These are phyloP conservation scores for Grus americana DNA, from an alignment of 2,113 vertebrate genomes.

Conservation along the genomic window DNA sequence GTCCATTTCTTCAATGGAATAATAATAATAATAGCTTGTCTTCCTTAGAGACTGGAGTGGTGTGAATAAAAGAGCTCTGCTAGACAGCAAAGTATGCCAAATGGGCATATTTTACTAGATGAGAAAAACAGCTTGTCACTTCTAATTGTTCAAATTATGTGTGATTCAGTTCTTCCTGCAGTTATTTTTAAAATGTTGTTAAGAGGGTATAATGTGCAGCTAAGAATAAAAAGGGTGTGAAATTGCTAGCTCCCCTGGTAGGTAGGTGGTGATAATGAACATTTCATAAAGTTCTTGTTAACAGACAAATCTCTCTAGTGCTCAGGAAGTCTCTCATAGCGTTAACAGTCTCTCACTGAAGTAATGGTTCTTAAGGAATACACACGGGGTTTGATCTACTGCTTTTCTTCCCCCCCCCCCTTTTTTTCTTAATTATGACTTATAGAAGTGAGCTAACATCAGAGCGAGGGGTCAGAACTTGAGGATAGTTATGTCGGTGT, in stretches of 20 bases:
- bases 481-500: background rate
- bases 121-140: constrained; percentile 56
- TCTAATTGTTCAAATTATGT: constrained; percentile 51
- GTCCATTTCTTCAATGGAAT: constrained; percentile 6
- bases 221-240: constrained; percentile 59
- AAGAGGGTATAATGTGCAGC: constrained; percentile 39
- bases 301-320: background rate
- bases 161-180: constrained; percentile 53
- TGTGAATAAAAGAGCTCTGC: constrained; percentile 46
- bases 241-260: constrained; percentile 25
- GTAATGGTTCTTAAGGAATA: background rate
- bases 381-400: background rate
- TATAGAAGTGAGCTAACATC: background rate
- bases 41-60: constrained; percentile 35
- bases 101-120: constrained; percentile 47
- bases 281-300: constrained; percentile 46
- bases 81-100: constrained; percentile 49
- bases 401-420: background rate
- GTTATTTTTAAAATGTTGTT: constrained; percentile 56
- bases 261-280: constrained; percentile 53
- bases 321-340: background rate
- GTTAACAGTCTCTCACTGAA: background rate
- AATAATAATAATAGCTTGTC: constrained; percentile 34
- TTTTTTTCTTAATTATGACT: background rate
- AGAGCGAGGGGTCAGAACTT: background rate